Base-by-base conservation (phyloP, 1,140 invertebrate species). In the Calliopsis andreniformis region DNA sequence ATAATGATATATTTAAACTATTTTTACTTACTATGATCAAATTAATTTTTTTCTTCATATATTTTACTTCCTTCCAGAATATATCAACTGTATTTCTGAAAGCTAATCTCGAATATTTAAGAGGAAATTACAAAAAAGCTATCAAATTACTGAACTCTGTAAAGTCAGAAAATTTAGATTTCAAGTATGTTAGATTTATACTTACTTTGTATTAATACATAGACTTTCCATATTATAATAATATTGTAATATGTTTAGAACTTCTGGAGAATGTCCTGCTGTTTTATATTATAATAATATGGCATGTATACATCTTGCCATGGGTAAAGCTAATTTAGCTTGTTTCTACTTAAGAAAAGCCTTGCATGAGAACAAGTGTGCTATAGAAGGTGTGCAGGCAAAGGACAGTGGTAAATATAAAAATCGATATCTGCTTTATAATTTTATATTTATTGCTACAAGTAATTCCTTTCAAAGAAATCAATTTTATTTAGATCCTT, bases 281-380 rank as follows among this genome's bases (percentile, higher is more conserved):
- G 94, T 97, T 53, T 94, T 97, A 83, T 96, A 96, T 81, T 96
- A 97, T 87, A 99, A 98, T 88, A 98, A 99, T 88, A 94, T 98
- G 83, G 98, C 96, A 43, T 96, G 97, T 75, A 94, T 98, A 76
- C 96, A 98, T 92, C 94, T 97, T 86, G 95, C 96, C 30, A 94
- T 98, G 85, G 95, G 96, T 7, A 98, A 98, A 91, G 96, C 97
- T 76, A 95, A 96, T 88, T 93, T 98, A 43, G 97, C 97, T 0
- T 94, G 94, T 47, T 96, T 96, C 86, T 97, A 98, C 92, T 95
- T 98, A 84, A 95, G 96, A 86, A 95, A 96, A 91, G 97, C 98
- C 51, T 88, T 98, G 8, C 94, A 95, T 78, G 96, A 97, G 89
- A 97, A 98, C 89, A 94, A 95, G 78, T 94, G 92, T 89, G 92